These are phyloP conservation scores for Cylindroiulus punctatus DNA, from an alignment of 2,888 invertebrate genomes.

Conservation along the genomic window DNA sequence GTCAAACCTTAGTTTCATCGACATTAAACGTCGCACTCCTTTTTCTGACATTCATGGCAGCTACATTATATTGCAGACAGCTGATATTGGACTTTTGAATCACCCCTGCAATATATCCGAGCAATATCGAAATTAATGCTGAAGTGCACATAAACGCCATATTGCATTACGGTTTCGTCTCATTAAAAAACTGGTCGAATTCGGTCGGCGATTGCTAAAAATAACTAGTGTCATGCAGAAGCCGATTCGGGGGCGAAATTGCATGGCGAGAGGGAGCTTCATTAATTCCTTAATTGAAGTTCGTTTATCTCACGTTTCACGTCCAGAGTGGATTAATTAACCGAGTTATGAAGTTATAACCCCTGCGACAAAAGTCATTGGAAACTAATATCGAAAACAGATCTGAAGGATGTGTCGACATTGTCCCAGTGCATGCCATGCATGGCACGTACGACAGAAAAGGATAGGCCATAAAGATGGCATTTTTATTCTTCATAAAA, in stretches of 20 bases:
- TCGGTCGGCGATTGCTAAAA: not conserved
- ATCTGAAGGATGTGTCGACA: not conserved
- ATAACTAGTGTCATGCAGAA: not conserved
- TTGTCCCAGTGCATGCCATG: not conserved
- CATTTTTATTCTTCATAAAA: not conserved
- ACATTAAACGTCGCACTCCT: not conserved
- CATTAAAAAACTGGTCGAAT: not conserved
- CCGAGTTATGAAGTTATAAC: not conserved
- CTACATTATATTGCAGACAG: not conserved
- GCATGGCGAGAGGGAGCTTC: constrained; percentile 1
- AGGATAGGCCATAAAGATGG: not conserved
- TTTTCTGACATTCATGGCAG: not conserved
- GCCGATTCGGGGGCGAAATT: not conserved
- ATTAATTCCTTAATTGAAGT: not conserved
- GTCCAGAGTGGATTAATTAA: not conserved
- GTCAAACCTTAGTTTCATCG: no score
- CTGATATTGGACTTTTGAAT: not conserved
- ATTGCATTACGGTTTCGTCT: not conserved
- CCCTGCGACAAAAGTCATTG: not conserved
- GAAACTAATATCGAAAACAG: not conserved
- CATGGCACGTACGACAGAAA: not conserved
- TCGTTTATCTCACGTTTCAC: not conserved
- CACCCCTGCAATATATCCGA: not conserved
- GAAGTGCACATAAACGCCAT: constrained; percentile 18
- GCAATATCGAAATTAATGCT: not conserved